These are phyloP conservation scores for Platycheirus rosarum DNA, from an alignment of 2,888 invertebrate species.

Conservation along the genomic window DNA sequence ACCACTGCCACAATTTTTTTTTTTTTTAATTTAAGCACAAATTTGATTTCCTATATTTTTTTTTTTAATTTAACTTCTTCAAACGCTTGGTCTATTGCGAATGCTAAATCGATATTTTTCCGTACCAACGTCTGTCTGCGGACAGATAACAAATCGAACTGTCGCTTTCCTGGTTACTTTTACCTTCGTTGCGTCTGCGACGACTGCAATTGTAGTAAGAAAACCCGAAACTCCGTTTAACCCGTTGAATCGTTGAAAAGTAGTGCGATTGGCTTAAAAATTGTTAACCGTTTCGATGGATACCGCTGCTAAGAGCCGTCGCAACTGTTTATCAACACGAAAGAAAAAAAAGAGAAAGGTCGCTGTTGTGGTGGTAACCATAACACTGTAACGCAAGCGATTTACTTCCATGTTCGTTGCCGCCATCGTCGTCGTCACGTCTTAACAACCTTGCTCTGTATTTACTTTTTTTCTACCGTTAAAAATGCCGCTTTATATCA, in stretches of 20 bases:
- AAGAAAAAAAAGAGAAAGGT: slow-evolving; percentile 65
- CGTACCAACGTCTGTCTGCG: slow-evolving; percentile 71
- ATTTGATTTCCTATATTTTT: background rate
- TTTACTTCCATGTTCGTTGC: slow-evolving; percentile 56
- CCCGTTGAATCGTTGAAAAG: slow-evolving; percentile 40
- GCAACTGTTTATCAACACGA: slow-evolving; percentile 60
- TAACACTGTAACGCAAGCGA: slow-evolving; percentile 39
- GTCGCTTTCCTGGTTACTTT: slow-evolving; percentile 74
- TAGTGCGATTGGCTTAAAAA: slow-evolving; percentile 48
- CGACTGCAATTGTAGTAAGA: slow-evolving; percentile 8
- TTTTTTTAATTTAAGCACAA: background rate
- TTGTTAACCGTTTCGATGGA: slow-evolving; percentile 67
- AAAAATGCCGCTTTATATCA: slow-evolving; percentile 3
- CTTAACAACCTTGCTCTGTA: slow-evolving; percentile 68
- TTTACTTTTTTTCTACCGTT: slow-evolving; percentile 39
- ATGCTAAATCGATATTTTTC: slow-evolving; percentile 48
- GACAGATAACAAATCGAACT: slow-evolving; percentile 71
- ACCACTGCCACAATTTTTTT: slow-evolving; percentile 44
- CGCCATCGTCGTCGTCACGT: slow-evolving; percentile 7
- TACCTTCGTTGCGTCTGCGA: slow-evolving; percentile 71
- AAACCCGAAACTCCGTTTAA: slow-evolving; percentile 22
- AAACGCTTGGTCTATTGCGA: slow-evolving; percentile 19
- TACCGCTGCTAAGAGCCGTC: slow-evolving; percentile 62
- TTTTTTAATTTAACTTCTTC: no score
- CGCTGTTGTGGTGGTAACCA: slow-evolving; percentile 63